These are phyloP conservation scores for Neotragus pygmaeus DNA, from an alignment of 2,113 vertebrate genomes.

Conservation along the genomic window DNA sequence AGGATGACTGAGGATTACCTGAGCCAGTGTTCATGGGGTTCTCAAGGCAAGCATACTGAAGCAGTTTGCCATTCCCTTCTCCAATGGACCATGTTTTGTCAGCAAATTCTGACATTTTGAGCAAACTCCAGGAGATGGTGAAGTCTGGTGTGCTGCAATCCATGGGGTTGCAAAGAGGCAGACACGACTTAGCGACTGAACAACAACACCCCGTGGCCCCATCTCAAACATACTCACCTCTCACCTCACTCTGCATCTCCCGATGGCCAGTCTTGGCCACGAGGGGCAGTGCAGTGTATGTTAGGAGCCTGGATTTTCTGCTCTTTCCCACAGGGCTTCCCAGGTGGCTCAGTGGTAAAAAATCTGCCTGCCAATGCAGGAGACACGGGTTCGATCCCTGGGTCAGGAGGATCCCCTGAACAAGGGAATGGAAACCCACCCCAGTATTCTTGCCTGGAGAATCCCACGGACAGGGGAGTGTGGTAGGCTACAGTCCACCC, in stretches of 20 bases:
- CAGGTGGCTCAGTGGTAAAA: neutral
- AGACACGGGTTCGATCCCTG: accelerated
- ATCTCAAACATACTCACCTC: neutral
- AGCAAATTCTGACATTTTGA: neutral
- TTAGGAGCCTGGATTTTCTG: neutral
- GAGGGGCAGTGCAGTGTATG: accelerated
- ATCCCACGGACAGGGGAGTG: neutral
- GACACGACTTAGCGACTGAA: neutral
- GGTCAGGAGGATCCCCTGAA: neutral
- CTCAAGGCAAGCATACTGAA: neutral
- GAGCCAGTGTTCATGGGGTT: neutral
- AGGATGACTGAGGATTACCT: accelerated
- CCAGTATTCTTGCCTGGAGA: neutral
- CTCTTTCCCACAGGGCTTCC: neutral
- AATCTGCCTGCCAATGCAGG: neutral
- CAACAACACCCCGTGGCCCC: neutral
- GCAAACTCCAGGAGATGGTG: neutral
- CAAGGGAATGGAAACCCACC: neutral
- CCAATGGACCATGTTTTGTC: neutral
- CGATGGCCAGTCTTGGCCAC: neutral
- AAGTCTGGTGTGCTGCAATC: neutral
- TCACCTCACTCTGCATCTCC: neutral
- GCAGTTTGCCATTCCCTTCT: neutral
- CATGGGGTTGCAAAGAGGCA: neutral
- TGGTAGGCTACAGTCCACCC: neutral